Evolutionary conservation across 2,888 invertebrate genomes (phyloP), one percentile per base, ranked within the genome.

Genomic region (Mimumesa dahlbomi): DNA sequence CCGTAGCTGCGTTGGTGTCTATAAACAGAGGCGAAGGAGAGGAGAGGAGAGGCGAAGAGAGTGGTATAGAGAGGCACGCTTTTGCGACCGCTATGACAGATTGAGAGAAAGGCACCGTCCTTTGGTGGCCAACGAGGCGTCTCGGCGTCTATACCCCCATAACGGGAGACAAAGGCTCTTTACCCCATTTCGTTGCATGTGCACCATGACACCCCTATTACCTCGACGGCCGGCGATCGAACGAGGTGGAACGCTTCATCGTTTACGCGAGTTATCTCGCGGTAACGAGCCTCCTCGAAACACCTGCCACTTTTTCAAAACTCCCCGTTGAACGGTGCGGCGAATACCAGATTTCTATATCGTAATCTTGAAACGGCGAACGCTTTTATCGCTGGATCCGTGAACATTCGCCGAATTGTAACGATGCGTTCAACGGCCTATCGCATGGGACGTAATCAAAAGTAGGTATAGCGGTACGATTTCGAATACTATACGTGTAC

Each of bases 61-160:
- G 22, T 52, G 65, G 70, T 63, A 64, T 49, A 50, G 67, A 74
- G 72, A 68, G 71, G 53, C 59, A 71, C 45, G 68, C 64, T 76
- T 66, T 70, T 68, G 75, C 79, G 79, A 75, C 82, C 83, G 77
- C 82, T 82, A 81, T 83, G 83, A 83, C 83, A 83, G 83, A 84
- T 84, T 81, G 84, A 81, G 81, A 74, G 75, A 77, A 74, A 78
- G 75, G 73, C 76, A 79, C 58, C 75, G 77, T 84, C 82, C 82
- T 85, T 84, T 84, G 76, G 80, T 84, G 79, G 72, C 79, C 84
- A 85, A 83, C 85, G 84, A 85, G 85, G 82, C 85, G 85, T 87
- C 80, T 82, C 87, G 82, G 81, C 71, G 69, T 62, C 73, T 73
- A 53, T 73, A 72, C 52, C 68, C 57, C 64, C 67, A 64, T 73